phyloP scores from a whole-genome alignment of 2,113 vertebrate genomes.

The Columba livia region DNA sequence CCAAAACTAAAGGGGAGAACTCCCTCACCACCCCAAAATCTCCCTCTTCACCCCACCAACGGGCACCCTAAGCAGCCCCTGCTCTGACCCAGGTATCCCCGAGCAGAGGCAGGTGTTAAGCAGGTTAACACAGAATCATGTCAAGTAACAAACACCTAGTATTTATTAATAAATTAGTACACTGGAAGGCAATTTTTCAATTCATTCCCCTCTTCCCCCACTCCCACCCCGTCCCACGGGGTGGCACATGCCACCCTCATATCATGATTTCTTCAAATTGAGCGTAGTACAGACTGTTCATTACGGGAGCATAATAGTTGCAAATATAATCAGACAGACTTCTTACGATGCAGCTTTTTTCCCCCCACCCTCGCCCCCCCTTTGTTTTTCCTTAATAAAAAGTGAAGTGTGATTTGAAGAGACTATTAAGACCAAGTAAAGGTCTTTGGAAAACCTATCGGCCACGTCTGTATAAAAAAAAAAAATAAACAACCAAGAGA shows the following conservation, averaged over 20 bases:
- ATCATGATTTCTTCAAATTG: slow-evolving; percentile 31
- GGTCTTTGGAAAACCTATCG: slow-evolving; percentile 51
- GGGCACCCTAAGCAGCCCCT: not conserved
- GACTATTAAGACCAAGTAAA: slow-evolving; percentile 55
- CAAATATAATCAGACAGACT: slow-evolving; percentile 76
- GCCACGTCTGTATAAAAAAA: slow-evolving; percentile 70
- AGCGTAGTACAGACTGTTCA: slow-evolving; percentile 54
- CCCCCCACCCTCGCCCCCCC: not conserved
- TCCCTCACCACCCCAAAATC: accelerated
- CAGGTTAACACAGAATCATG: slow-evolving; percentile 42
- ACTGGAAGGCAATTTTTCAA: slow-evolving; percentile 80
- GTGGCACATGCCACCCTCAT: slow-evolving; percentile 26
- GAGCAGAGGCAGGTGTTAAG: not conserved
- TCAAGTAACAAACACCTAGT: slow-evolving; percentile 83
- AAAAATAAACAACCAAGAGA: slow-evolving; percentile 43
- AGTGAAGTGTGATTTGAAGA: slow-evolving; percentile 70
- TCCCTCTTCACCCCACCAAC: not conserved
- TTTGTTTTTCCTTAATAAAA: slow-evolving; percentile 57
- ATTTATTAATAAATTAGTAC: slow-evolving; percentile 88
- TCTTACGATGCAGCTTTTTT: slow-evolving; percentile 73
- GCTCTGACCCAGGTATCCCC: not conserved
- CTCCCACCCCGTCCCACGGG: slow-evolving; percentile 48
- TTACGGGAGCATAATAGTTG: slow-evolving; percentile 70
- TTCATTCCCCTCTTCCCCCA: slow-evolving; percentile 50
- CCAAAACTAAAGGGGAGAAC: not conserved